Conservation (phyloP, 2,113 vertebrate species). For the Seriola aureovittata region DNA sequence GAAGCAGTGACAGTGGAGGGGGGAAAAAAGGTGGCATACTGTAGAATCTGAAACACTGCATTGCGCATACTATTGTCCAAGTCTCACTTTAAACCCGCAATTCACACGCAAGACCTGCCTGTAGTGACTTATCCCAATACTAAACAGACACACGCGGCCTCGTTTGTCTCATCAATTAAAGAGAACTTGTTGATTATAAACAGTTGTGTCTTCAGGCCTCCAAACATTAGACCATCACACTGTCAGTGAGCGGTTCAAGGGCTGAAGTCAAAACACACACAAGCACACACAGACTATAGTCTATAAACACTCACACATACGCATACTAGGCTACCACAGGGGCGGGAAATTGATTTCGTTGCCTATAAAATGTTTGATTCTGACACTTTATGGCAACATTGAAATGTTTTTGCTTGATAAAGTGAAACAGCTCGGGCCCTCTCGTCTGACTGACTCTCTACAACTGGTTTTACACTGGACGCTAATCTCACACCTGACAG, state of each 20-base stretch:
- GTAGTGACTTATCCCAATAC: neutral
- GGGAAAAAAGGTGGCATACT: constrained; percentile 5
- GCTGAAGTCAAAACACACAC: neutral
- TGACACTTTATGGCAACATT: neutral
- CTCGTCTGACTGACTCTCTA: neutral
- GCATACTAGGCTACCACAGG: neutral
- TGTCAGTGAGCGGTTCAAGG: neutral
- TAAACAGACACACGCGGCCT: neutral
- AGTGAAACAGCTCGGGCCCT: neutral
- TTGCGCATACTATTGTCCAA: constrained; percentile 63
- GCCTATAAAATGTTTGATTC: neutral
- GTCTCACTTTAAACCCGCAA: constrained; percentile 4
- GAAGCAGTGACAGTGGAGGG: constrained; percentile 43
- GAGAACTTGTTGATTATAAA: neutral
- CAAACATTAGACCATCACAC: neutral
- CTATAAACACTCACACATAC: neutral
- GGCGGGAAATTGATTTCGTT: neutral
- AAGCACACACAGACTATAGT: neutral
- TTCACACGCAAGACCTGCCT: neutral
- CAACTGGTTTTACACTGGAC: neutral
- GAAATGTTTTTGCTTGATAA: neutral
- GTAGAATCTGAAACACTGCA: constrained; percentile 73
- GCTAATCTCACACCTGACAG: neutral
- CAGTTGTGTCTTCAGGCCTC: constrained; percentile 24
- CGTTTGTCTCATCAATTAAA: neutral